A percentile compares a stretch with the other conserved stretches of the same genome.
These are phyloP conservation scores for Octomys mimax DNA, from an alignment of 2,797 vertebrate genomes.

Conservation along the genomic window DNA sequence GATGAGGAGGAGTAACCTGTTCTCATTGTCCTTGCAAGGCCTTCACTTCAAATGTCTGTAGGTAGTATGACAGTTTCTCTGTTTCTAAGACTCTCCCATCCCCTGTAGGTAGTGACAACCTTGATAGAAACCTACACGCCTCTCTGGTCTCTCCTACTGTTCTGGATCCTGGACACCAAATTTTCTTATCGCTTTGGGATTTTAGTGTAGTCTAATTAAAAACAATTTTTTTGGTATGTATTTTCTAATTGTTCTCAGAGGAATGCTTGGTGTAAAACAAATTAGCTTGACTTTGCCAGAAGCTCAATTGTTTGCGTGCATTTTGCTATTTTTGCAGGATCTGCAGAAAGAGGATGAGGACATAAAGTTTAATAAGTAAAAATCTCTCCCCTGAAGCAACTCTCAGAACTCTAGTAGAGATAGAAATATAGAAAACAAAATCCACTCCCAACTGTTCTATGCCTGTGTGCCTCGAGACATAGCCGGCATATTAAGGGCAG, in stretches of 20 bases:
- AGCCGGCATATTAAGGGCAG: not conserved
- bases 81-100: not conserved
- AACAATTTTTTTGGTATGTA: not conserved
- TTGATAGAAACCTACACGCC: not conserved
- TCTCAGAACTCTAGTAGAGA: not conserved
- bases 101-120: not conserved
- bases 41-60: not conserved
- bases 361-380: constrained; percentile 20
- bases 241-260: constrained; percentile 34
- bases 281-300: constrained; percentile 48
- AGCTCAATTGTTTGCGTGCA: not conserved
- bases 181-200: not conserved
- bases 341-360: not conserved
- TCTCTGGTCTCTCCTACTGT: not conserved
- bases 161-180: not conserved
- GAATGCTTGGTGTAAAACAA: not conserved
- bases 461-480: not conserved
- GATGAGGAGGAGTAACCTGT: not conserved
- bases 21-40: not conserved
- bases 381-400: not conserved
- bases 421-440: not conserved
- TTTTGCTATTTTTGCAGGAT: not conserved
- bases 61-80: no score
- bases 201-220: not conserved
- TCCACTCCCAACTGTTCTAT: not conserved